Evolutionary conservation across 1,140 invertebrate species (phyloP).

Genomic region (Asbolus verrucosus): DNA sequence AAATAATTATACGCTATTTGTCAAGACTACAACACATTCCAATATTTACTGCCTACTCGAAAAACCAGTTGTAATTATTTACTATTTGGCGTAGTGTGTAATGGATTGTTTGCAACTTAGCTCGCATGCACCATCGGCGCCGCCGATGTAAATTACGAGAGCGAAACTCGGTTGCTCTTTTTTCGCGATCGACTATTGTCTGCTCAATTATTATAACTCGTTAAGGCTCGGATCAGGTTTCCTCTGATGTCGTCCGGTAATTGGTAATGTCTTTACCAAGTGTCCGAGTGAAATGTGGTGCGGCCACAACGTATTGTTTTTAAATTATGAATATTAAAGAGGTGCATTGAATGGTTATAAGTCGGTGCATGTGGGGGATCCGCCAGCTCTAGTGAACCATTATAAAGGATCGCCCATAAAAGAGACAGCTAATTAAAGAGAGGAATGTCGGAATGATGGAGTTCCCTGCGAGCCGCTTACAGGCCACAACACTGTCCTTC

Average conservation of each 20-base stretch:
- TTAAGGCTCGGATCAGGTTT: constrained; percentile 27
- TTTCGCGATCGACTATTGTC: constrained; percentile 1
- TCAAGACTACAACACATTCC: constrained; percentile 31
- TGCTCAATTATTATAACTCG: constrained; percentile 7
- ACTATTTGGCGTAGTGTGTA: constrained; percentile 34
- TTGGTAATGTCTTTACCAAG: constrained; percentile 23
- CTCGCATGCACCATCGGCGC: not conserved
- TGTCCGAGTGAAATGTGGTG: constrained; percentile 28
- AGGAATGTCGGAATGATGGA: constrained; percentile 33
- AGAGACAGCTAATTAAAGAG: constrained; percentile 36
- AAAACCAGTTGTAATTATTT: constrained; percentile 37
- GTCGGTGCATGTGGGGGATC: constrained; percentile 27
- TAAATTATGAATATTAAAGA: constrained; percentile 35
- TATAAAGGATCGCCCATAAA: constrained; percentile 36
- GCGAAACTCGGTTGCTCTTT: not conserved
- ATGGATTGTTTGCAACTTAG: constrained; percentile 19
- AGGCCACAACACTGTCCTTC: constrained; percentile 24
- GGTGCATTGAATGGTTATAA: constrained; percentile 36
- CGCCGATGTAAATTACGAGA: not conserved
- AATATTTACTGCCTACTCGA: constrained; percentile 31
- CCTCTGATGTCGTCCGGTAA: constrained; percentile 27
- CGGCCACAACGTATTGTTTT: constrained; percentile 22
- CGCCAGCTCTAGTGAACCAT: constrained; percentile 32
- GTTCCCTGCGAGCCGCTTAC: constrained; percentile 18
- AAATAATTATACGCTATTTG: constrained; percentile 38